Conservation (phyloP, 2,113 vertebrate species). For the Okapia johnstoni region DNA sequence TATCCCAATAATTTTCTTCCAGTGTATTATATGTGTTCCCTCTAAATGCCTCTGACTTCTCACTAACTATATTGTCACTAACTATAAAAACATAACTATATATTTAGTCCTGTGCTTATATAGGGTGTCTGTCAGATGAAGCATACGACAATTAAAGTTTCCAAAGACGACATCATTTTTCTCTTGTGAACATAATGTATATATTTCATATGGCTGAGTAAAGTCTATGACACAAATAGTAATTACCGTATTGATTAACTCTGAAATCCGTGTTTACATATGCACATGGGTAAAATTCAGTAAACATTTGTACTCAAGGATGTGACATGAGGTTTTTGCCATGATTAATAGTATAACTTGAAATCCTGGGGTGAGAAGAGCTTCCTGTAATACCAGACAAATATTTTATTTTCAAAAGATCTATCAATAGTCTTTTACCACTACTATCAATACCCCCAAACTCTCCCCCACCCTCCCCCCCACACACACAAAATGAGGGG, state of each 20-base stretch:
- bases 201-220: background rate
- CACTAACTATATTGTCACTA: background rate
- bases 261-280: background rate
- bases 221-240: constrained; percentile 26
- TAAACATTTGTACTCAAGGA: background rate
- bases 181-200: background rate
- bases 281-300: background rate
- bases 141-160: constrained; percentile 23
- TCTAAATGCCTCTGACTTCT: background rate
- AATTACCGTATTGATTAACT: background rate
- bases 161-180: background rate
- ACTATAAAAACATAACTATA: background rate
- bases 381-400: background rate
- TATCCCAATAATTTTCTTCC: background rate
- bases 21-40: background rate
- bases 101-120: background rate
- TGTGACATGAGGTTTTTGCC: background rate
- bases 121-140: background rate
- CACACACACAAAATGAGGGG: background rate
- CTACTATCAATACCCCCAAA: background rate
- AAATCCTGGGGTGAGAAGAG: background rate
- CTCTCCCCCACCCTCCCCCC: accelerated
- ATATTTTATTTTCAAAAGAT: background rate
- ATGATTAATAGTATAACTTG: background rate
- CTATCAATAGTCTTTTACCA: background rate